These are phyloP conservation scores for Amblyjoppa proteus DNA, from an alignment of 2,888 invertebrate genomes.

Conservation along the genomic window DNA sequence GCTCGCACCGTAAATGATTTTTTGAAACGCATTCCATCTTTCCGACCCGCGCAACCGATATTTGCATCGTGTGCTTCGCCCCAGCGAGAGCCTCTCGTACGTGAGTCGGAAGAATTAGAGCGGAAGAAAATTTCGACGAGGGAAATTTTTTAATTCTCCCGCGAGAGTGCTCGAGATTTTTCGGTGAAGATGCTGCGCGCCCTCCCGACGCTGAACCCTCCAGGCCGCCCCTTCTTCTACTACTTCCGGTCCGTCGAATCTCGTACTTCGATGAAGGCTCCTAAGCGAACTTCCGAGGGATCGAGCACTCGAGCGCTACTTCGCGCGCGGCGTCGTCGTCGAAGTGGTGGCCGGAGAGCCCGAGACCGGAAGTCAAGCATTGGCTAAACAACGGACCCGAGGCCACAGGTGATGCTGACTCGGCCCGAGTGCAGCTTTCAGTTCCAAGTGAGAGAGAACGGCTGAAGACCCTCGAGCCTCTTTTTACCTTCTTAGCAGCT, in stretches of 20 bases:
- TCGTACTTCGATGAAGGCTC: slow-evolving; percentile 37
- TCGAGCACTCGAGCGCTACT: slow-evolving; percentile 44
- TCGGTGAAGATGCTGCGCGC: not conserved
- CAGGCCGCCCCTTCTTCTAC: slow-evolving; percentile 29
- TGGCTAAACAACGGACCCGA: slow-evolving; percentile 78
- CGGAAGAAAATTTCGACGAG: slow-evolving; percentile 33
- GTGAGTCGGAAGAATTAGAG: slow-evolving; percentile 32
- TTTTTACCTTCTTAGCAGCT: slow-evolving; percentile 60
- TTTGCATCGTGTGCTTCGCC: too few species aligned
- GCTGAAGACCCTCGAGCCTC: slow-evolving; percentile 51
- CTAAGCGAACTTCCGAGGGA: slow-evolving; percentile 54
- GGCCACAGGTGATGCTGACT: slow-evolving; percentile 83
- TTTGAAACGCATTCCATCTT: too few species aligned
- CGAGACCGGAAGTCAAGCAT: slow-evolving; percentile 78
- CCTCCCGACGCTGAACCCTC: not conserved
- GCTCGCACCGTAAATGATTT: too few species aligned
- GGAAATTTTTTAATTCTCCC: slow-evolving; percentile 43
- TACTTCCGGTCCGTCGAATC: slow-evolving; percentile 9
- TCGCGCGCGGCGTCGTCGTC: slow-evolving; percentile 33
- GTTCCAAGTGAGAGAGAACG: slow-evolving; percentile 43
- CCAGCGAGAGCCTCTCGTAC: not conserved
- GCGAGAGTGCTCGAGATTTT: not conserved
- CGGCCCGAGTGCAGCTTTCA: slow-evolving; percentile 78
- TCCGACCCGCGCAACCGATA: too few species aligned
- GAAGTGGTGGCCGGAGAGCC: slow-evolving; percentile 75